phyloP scores from a whole-genome alignment of 2,797 vertebrate species.

The Acanthiza pusilla region DNA sequence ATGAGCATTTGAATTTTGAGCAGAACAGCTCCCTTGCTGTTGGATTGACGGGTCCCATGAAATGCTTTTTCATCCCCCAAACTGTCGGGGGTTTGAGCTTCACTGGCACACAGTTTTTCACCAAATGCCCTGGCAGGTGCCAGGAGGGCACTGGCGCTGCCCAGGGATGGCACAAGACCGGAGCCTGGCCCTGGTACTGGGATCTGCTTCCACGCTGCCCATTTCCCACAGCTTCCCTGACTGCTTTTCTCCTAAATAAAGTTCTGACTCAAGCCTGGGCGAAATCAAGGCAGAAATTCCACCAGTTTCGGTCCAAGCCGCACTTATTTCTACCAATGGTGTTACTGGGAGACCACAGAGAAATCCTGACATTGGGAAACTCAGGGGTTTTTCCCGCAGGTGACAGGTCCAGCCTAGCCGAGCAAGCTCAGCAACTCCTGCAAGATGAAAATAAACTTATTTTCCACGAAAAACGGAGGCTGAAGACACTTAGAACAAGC shows the following conservation, averaged over 20 bases:
- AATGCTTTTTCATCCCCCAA: not conserved
- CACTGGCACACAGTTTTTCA: not conserved
- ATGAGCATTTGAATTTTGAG: not conserved
- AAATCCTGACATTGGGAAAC: not conserved
- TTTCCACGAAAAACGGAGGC: not conserved
- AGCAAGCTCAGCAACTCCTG: not conserved
- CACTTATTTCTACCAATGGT: not conserved
- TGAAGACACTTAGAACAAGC: not conserved
- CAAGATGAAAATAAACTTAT: not conserved
- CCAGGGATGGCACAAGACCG: fast-evolving
- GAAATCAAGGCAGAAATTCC: not conserved
- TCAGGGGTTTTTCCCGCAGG: not conserved
- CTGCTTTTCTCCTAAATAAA: not conserved
- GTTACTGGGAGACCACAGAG: not conserved
- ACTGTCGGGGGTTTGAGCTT: not conserved
- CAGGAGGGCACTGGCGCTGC: not conserved
- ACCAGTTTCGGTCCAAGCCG: not conserved
- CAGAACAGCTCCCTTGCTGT: not conserved
- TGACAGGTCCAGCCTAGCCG: not conserved
- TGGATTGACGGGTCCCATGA: not conserved
- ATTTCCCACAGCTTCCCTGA: not conserved
- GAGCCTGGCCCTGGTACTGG: fast-evolving
- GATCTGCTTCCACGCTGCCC: not conserved
- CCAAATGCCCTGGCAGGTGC: not conserved
- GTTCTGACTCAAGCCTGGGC: not conserved